Conservation (phyloP, 2,113 vertebrate species). For the Lathamus discolor region DNA sequence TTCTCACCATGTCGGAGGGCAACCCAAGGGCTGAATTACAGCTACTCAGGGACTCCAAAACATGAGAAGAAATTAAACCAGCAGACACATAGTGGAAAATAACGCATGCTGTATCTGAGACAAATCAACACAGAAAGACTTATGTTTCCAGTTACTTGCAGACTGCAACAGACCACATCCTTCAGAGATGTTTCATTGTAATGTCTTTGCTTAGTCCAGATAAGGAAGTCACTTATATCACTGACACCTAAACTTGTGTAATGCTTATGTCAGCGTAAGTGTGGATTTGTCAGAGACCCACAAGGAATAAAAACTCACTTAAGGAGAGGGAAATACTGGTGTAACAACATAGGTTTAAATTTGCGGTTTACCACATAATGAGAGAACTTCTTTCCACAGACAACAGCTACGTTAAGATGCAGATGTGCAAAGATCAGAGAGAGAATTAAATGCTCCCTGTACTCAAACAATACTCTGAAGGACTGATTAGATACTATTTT, state of each 20-base stretch:
- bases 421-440: background rate
- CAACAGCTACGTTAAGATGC: background rate
- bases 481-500: background rate
- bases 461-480: background rate
- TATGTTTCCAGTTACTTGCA: background rate
- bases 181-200: background rate
- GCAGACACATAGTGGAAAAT: background rate
- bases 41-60: background rate
- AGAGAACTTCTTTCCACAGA: background rate
- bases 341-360: background rate
- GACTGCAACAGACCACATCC: background rate
- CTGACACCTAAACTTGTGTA: background rate
- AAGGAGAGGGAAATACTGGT: background rate
- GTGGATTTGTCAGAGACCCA: background rate
- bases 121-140: background rate
- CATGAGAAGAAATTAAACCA: background rate
- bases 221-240: background rate
- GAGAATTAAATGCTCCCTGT: background rate
- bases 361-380: background rate
- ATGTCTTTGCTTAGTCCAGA: background rate
- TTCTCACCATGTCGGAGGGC: conserved; percentile 6
- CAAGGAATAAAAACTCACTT: background rate
- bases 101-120: background rate
- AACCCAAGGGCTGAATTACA: conserved; percentile 15
- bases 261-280: background rate